These are phyloP conservation scores for Erethizon dorsatum DNA, from an alignment of 2,797 vertebrate species.

Conservation along the genomic window DNA sequence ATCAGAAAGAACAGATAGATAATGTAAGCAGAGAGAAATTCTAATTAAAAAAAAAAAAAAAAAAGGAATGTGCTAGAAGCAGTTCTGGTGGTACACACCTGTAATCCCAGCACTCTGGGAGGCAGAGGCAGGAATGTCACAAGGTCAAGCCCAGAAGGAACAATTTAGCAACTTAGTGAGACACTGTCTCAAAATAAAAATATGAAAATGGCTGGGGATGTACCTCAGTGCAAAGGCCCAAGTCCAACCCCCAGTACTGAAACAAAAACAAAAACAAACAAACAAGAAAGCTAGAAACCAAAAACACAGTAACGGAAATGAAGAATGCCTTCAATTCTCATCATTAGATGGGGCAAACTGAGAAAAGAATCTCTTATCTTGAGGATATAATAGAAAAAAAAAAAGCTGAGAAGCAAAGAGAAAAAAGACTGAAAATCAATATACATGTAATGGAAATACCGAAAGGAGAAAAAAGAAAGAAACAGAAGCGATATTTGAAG, in stretches of 20 bases:
- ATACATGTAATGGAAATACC: neutral
- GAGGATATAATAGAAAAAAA: neutral
- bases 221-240: neutral
- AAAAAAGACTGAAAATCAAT: neutral
- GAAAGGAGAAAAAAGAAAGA: neutral
- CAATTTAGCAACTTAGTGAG: neutral
- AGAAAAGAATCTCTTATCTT: neutral
- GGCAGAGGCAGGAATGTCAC: neutral
- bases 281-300: neutral
- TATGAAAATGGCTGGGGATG: neutral
- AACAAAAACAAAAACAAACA: neutral
- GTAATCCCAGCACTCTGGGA: neutral
- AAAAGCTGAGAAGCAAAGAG: neutral
- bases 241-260: neutral
- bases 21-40: neutral
- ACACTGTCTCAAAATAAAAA: neutral
- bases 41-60: neutral
- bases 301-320: neutral
- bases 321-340: neutral
- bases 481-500: neutral
- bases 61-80: neutral
- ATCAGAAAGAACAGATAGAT: neutral
- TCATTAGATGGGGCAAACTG: neutral
- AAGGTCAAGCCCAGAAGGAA: neutral
- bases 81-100: neutral